Base-by-base conservation (phyloP, 2,113 vertebrate genomes). In the Ctenomys sociabilis region DNA sequence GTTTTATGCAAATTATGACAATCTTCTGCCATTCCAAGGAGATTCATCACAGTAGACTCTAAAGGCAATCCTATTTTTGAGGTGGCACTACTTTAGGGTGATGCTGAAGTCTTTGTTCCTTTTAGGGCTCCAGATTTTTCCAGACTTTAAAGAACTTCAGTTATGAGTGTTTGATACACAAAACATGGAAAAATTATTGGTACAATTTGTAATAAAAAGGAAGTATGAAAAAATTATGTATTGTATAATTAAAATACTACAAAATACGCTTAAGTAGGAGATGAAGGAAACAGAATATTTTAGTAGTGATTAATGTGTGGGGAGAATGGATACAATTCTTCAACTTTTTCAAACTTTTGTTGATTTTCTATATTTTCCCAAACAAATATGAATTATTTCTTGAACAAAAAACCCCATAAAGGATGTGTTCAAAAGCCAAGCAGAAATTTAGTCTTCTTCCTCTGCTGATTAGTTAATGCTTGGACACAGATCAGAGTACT, bases 61-160 rank as follows among this genome's bases (percentile, higher is more conserved):
- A 59, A 88, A 93, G 95, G 54, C 43, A 77, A 78, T 86, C 59
- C 22, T 77, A 37, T 88, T 92, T 95, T 93, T 95, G 94, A 94
- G 92, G 49, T 72, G 95, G 82, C 85, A 59, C 9, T 90, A 40
- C 90, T 85, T 97, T 88, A 95, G 72, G n/a, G 7, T 52, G 90
- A 61, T 85, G 19, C 43, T 94, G 77, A 96, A 92, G 78, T 87
- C 17, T 59, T 57, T n/a, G 17, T 52, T 37, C 32, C 77, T 88
- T 96, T 7, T 64, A 91, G 40, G 4, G 84, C 24, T 95, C 59
- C 82, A 32, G 91, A 86, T 85, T 94, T 90, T n/a, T 94, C 9
- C 49, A 95, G 43, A 13, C 30, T 93, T 83, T 63, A 12, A 77
- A 92, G 52, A 64, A 28, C 19, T 77, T 28, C 0, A 86, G n/a